Percentiles rank a stretch among this genome's conserved stretches.
Evolutionary conservation across 1,140 invertebrate genomes (phyloP).

Genomic region (Oryctes rhinoceros): DNA sequence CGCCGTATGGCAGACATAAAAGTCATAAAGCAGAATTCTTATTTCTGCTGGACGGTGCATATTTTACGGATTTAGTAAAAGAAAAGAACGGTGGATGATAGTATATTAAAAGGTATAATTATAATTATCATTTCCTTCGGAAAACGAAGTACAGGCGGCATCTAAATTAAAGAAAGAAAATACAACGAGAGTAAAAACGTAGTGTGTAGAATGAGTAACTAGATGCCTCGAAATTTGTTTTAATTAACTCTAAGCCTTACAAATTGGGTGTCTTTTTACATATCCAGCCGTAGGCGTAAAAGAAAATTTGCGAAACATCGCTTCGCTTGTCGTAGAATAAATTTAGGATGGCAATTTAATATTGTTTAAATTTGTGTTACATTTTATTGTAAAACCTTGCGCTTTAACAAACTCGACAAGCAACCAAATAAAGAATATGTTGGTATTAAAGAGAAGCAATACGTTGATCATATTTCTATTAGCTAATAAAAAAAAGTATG

Average conservation of each 20-base stretch:
- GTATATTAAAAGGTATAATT: not conserved
- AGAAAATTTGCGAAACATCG: not conserved
- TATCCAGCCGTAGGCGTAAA: not conserved
- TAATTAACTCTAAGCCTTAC: slow-evolving; percentile 1
- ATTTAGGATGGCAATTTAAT: not conserved
- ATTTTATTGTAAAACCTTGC: too few relatives aligned
- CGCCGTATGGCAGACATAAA: not conserved
- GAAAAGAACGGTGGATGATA: not conserved
- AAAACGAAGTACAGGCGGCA: not conserved
- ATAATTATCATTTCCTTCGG: not conserved
- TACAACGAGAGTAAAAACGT: not conserved
- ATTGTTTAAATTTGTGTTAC: too few relatives aligned
- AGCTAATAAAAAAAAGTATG: too few relatives aligned
- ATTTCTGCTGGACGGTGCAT: not conserved
- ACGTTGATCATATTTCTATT: too few relatives aligned
- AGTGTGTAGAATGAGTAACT: not conserved
- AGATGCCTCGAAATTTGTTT: not conserved
- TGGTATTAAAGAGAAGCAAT: too few relatives aligned
- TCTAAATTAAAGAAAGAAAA: not conserved
- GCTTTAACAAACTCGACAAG: too few relatives aligned
- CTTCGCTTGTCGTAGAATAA: not conserved
- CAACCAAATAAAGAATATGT: too few relatives aligned
- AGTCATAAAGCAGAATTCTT: not conserved
- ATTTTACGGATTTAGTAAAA: not conserved
- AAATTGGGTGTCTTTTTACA: slow-evolving; percentile 4